Evolutionary conservation across 2,888 invertebrate genomes (phyloP), one percentile per base, ranked within the genome.

Genomic region (Coremacera marginata): DNA sequence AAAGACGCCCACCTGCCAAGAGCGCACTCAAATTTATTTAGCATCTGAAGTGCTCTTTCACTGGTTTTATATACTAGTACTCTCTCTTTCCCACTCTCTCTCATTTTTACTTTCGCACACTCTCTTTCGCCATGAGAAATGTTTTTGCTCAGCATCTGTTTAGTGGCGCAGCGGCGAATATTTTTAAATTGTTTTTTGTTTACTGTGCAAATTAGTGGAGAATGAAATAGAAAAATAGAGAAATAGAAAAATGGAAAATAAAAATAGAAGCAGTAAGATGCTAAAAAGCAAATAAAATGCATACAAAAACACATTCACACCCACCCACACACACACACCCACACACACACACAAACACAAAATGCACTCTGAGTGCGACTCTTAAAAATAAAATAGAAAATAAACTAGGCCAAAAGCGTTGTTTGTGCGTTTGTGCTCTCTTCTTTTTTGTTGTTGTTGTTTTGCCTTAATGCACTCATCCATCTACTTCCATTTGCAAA

Each of bases 1-100:
- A 44, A 44, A 44, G 44, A 44, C 11, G 44, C 44, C 44, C 44
- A 44, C 44, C 44, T 44, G 44, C 44, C 44, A 14, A 44, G 44
- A 44, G 44, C 44, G 4, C 71, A 77, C 71, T 75, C 73, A 27
- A 74, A 25, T 68, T 73, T 73, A 51, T 57, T 60, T 51, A 65
- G 62, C 57, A 71, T 71, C 49, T 52, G 63, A 22, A 60, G 65
- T 71, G 52, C 55, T 51, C 52, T 49, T 70, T 31, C 27, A 49
- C 27, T 68, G 9, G 3, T 5, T n/a, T 68, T 25, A n/a, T 37
- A 34, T 44, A 37, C 63, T 8, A n/a, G 34, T n/a, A 76, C 19
- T 52, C 75, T 79, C 74, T 70, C 27, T 74, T 34, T 60, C 63
- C 51, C 70, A 57, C 60, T 65, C 57, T 5, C 25, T 22, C 5